Evolutionary conservation across 2,797 vertebrate genomes (phyloP), one percentile per base, ranked within the genome.

Genomic region (Tolypeutes matacus): DNA sequence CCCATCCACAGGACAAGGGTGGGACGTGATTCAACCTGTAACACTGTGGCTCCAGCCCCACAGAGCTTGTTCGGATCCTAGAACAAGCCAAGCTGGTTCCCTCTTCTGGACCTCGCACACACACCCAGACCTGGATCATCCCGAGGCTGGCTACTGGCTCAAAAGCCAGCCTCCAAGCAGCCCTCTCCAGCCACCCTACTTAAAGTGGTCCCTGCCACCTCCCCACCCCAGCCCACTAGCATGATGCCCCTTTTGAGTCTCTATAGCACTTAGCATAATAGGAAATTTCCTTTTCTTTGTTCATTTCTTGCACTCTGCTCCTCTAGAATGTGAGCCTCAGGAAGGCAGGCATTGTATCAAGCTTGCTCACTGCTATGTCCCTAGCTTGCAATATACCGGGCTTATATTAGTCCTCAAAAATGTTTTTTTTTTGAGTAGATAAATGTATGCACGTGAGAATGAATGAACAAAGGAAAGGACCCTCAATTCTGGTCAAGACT

Each of bases 191-290:
- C 14, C 14, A 17, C 42, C 17, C 39, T 31, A 7, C 23, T 31
- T 58, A 7, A 20, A 15, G 42, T 1, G 9, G 13, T 31, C 64
- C 56, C 73, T 23, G 21, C 51, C 27, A 34, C 64, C 31, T 72
- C 31, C 64, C 46, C 23, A 2, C 9, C 25, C 20, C 0, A 1
- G 10, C 11, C 36, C 31, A 14, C 46, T 49, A 49, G 65, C 65
- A 5, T 0, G 0, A 12, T 6, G 76, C 1, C 27, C 31, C 69
- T 11, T 6, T 12, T 5, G 4, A 31, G 15, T 17, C 14, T 42
- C 17, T 0, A 0, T 0, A 18, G 5, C 3, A 1, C 64, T 27
- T 13, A 21, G 72, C 34, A 1, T 3, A 10, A 36, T n/a, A 70
- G 31, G 29, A 84, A 85, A 29, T 31, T 25, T 77, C 67, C 49